Evolutionary conservation across 2,888 invertebrate genomes (phyloP).

Genomic region (Agonopterix heracliana): DNA sequence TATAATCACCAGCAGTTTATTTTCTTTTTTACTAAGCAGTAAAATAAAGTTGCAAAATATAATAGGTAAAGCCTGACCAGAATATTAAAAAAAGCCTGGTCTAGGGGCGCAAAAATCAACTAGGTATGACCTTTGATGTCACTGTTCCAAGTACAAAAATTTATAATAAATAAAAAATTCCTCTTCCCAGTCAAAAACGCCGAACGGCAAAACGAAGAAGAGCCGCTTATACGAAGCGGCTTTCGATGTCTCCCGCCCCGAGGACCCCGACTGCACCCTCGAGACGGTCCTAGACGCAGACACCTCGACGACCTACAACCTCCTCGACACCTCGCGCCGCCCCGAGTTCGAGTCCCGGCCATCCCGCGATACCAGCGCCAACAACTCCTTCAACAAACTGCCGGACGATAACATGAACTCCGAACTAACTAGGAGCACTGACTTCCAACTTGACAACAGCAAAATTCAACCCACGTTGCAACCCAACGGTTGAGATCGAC

Average conservation of each 20-base stretch:
- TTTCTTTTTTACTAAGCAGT: too few relatives aligned
- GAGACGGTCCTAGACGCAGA: conserved; percentile 44
- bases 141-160: too few relatives aligned
- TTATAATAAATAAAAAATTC: too few relatives aligned
- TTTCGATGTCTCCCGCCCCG: conserved; percentile 51
- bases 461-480: conserved; percentile 61
- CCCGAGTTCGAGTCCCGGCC: conserved; percentile 33
- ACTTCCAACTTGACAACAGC: conserved; percentile 49
- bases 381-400: conserved; percentile 48
- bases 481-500: conserved; percentile 59
- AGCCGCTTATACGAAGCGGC: conserved; percentile 38
- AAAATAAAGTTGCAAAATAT: too few relatives aligned
- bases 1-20: too few relatives aligned
- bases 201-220: conserved; percentile 54
- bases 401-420: conserved; percentile 72
- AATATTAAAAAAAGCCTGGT: too few relatives aligned
- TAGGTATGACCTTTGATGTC: too few relatives aligned
- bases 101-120: too few relatives aligned
- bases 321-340: conserved; percentile 50
- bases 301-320: conserved; percentile 28
- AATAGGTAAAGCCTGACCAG: too few relatives aligned
- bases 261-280: conserved; percentile 44
- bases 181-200: conserved; percentile 45
- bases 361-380: conserved; percentile 20
- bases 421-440: conserved; percentile 41